These are phyloP conservation scores for Sebastes schlegelii DNA, from an alignment of 2,113 vertebrate species.

Conservation along the genomic window DNA sequence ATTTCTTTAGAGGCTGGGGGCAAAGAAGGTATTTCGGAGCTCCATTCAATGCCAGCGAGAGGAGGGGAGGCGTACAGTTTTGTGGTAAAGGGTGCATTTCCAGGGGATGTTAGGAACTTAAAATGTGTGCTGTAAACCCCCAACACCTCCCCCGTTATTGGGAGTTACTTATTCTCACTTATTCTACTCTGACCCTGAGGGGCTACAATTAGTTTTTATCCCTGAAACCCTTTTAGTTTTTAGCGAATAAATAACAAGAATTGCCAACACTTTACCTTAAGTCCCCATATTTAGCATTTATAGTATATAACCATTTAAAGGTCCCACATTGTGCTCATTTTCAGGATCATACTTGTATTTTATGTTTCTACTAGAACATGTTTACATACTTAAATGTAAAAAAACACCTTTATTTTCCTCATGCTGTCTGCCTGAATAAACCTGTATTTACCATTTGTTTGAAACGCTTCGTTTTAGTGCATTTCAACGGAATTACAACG, in stretches of 20 bases:
- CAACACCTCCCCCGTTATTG: slow-evolving; percentile 32
- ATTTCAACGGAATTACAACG: too few species aligned
- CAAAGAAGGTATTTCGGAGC: slow-evolving; percentile 80
- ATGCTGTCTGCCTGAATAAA: too few species aligned
- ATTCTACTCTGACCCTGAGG: slow-evolving; percentile 20
- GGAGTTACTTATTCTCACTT: slow-evolving; percentile 40
- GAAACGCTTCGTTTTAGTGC: too few species aligned
- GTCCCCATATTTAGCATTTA: background rate
- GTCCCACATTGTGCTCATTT: too few species aligned
- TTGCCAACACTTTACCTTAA: background rate
- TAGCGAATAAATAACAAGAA: slow-evolving; percentile 8
- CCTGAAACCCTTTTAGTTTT: background rate
- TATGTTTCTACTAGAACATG: too few species aligned
- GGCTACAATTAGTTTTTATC: slow-evolving; percentile 24
- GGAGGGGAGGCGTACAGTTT: slow-evolving; percentile 59
- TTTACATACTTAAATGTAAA: too few species aligned
- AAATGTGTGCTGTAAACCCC: slow-evolving; percentile 39
- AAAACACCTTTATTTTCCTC: too few species aligned
- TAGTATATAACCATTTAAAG: background rate
- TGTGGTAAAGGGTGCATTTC: slow-evolving; percentile 62
- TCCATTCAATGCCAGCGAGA: slow-evolving; percentile 67
- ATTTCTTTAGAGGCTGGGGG: slow-evolving; percentile 82
- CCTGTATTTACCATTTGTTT: too few species aligned
- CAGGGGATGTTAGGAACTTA: slow-evolving; percentile 56
- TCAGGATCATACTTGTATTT: too few species aligned